These are phyloP conservation scores for Apocrypta bakeri DNA, from an alignment of 1,140 invertebrate genomes.

Conservation along the genomic window DNA sequence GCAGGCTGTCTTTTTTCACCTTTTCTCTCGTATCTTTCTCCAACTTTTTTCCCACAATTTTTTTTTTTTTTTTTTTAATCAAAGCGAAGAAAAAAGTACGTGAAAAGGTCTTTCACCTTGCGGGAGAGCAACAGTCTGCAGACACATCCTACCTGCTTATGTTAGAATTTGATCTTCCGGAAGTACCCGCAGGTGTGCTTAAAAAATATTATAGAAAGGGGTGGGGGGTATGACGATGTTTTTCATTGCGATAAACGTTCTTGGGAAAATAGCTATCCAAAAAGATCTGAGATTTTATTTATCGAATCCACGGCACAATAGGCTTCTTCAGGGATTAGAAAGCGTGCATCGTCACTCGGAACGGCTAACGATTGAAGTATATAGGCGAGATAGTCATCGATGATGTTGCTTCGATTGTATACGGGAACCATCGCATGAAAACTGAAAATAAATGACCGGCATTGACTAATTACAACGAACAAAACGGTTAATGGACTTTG, in stretches of 20 bases:
- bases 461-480: conserved; percentile 29
- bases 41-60: conserved; percentile 32
- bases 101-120: conserved; percentile 39
- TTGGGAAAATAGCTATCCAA: too few relatives aligned
- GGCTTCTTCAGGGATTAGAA: not conserved
- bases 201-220: not conserved
- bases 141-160: not conserved
- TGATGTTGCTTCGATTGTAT: not conserved
- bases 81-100: not conserved
- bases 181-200: conserved; percentile 4
- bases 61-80: conserved; percentile 29
- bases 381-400: not conserved
- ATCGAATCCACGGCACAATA: too few relatives aligned
- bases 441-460: conserved; percentile 2
- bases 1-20: not conserved
- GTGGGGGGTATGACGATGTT: not conserved
- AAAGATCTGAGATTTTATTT: too few relatives aligned
- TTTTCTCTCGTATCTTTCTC: not conserved
- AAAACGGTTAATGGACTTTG: conserved; percentile 26
- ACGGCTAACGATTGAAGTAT: not conserved
- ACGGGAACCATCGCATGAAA: not conserved
- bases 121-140: not conserved
- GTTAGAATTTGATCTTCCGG: conserved; percentile 6
- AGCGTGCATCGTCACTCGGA: conserved; percentile 13
- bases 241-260: too few relatives aligned